Percentiles rank a stretch among this genome's conserved stretches.
Conservation (phyloP, 2,113 vertebrate species). For the Henicopernis longicauda region DNA sequence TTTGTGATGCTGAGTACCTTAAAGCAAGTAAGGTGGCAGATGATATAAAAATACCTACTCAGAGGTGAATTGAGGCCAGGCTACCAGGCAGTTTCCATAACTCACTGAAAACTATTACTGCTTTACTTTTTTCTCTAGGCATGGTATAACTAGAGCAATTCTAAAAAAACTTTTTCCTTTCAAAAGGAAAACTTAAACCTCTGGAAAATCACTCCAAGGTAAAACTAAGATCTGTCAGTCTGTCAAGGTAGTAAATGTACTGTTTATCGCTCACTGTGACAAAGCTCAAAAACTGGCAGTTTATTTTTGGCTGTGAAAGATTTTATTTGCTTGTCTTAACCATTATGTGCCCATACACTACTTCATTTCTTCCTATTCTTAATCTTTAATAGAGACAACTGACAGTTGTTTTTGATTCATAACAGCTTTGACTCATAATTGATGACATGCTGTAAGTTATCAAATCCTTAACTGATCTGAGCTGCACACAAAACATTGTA, state of each 20-base stretch:
- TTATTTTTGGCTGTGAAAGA: neutral
- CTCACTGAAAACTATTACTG: neutral
- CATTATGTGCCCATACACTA: neutral
- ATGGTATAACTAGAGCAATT: neutral
- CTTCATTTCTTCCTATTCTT: neutral
- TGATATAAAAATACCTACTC: neutral
- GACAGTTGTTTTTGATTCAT: neutral
- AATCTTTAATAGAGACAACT: neutral
- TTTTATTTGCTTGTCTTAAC: neutral
- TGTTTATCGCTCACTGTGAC: fast-evolving
- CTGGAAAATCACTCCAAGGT: neutral
- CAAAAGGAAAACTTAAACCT: neutral
- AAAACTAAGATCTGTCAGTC: neutral
- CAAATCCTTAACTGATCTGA: neutral
- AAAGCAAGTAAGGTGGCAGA: neutral
- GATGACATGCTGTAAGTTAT: neutral
- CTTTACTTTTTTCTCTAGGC: neutral
- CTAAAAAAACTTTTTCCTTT: neutral
- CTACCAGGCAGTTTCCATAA: neutral
- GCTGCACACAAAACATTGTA: neutral
- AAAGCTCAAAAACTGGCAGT: neutral
- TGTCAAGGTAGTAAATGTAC: neutral
- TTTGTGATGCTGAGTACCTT: neutral
- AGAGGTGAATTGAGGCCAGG: neutral
- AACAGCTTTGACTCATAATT: neutral